A percentile compares a stretch with the other conserved stretches of the same genome.
Conservation (phyloP, 2,797 vertebrate genomes). For the Sebastes diaconus region DNA sequence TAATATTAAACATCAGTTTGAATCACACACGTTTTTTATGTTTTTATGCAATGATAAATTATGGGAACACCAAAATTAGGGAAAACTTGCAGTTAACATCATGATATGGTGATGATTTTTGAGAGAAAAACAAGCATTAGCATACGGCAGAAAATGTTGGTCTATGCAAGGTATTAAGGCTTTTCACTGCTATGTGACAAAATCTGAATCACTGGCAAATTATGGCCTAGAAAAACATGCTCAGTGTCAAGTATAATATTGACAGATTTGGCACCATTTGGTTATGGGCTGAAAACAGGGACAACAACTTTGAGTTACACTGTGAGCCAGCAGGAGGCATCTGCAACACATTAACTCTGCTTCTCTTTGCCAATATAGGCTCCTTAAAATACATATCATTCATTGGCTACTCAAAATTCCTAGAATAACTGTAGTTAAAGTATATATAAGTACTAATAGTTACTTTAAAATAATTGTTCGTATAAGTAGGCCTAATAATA, state of each 20-base stretch:
- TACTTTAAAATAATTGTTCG: neutral
- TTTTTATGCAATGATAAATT: neutral
- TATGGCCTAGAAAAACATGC: slow-evolving; percentile 3
- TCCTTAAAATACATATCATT: slow-evolving; percentile 1
- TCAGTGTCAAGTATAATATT: slow-evolving; percentile 25
- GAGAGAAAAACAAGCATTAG: neutral
- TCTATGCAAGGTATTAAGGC: neutral
- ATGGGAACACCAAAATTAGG: neutral
- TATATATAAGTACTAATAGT: neutral
- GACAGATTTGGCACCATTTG: slow-evolving; percentile 8
- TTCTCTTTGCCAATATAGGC: slow-evolving; percentile 22
- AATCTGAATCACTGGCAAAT: neutral
- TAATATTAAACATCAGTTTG: too few relatives aligned
- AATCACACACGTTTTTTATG: too few relatives aligned
- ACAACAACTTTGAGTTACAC: neutral
- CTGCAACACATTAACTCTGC: slow-evolving; percentile 60
- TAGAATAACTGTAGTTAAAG: neutral
- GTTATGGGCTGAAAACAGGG: slow-evolving; percentile 11
- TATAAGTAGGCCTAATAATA: neutral
- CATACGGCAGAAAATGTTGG: neutral
- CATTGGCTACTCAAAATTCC: neutral
- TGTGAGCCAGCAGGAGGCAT: slow-evolving; percentile 60
- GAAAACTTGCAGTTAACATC: neutral
- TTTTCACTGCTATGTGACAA: neutral
- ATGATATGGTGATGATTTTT: neutral